These are phyloP conservation scores for Charanyca ferruginea DNA, from an alignment of 2,888 invertebrate species.

Conservation along the genomic window DNA sequence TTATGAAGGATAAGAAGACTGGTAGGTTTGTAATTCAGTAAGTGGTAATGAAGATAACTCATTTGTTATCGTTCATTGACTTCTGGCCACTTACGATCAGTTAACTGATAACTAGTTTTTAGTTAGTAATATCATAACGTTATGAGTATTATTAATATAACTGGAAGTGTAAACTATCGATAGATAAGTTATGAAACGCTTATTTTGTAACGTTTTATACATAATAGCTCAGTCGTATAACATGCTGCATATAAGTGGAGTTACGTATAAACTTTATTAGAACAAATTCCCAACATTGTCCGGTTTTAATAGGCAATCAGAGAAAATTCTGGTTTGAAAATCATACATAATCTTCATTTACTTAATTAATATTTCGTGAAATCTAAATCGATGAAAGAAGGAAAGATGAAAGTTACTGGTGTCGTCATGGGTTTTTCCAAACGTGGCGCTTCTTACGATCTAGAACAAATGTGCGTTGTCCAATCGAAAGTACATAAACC, in stretches of 20 bases:
- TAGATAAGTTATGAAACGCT: constrained; percentile 52
- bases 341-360: constrained; percentile 15
- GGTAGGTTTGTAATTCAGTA: constrained; percentile 45
- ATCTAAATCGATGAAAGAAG: constrained; percentile 18
- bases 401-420: constrained; percentile 52
- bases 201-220: constrained; percentile 46
- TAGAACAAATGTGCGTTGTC: constrained; percentile 45
- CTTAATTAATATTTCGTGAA: constrained; percentile 8
- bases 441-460: constrained; percentile 14
- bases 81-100: constrained; percentile 56
- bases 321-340: constrained; percentile 34
- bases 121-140: constrained; percentile 56
- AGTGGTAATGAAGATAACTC: constrained; percentile 67
- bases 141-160: constrained; percentile 33
- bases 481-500: constrained; percentile 67
- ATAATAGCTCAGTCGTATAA: constrained; percentile 44
- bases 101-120: constrained; percentile 60
- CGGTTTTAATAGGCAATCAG: constrained; percentile 25
- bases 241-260: constrained; percentile 28
- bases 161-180: constrained; percentile 29
- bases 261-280: constrained; percentile 35
- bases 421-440: constrained; percentile 49
- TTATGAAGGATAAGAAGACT: constrained; percentile 30
- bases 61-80: constrained; percentile 72
- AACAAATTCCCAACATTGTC: constrained; percentile 36